A percentile compares a stretch with the other conserved stretches of the same genome.
Evolutionary conservation across 2,888 invertebrate species (phyloP).

Genomic region (Notodonta ziczac): DNA sequence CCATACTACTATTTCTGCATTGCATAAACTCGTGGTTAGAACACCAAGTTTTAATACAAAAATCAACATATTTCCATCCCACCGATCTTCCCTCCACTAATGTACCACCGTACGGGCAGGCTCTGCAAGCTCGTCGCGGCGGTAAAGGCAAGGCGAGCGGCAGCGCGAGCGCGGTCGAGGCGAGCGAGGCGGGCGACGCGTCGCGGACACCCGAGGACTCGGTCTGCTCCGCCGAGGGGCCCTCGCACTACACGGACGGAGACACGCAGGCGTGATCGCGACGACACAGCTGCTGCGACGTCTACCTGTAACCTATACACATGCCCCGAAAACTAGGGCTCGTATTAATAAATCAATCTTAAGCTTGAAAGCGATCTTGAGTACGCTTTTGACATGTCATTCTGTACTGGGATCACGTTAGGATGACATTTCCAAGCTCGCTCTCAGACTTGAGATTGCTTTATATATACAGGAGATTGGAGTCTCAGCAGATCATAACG

Average conservation of each 20-base stretch:
- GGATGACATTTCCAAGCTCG: too few relatives aligned
- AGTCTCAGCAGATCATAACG: not conserved
- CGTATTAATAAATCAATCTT: too few relatives aligned
- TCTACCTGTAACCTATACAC: constrained; percentile 28
- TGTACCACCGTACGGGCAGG: constrained; percentile 75
- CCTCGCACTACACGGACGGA: constrained; percentile 87
- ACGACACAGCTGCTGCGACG: constrained; percentile 29
- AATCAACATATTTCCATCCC: constrained; percentile 35
- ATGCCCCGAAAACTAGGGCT: too few relatives aligned
- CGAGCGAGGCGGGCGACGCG: constrained; percentile 89
- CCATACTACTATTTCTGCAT: not conserved
- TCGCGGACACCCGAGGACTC: constrained; percentile 96
- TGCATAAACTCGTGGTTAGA: not conserved
- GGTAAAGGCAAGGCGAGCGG: constrained; percentile 81
- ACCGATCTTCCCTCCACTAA: not conserved
- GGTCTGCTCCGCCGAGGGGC: constrained; percentile 94
- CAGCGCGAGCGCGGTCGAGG: constrained; percentile 84
- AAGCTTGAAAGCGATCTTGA: too few relatives aligned
- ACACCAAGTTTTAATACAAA: not conserved
- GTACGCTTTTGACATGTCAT: too few relatives aligned
- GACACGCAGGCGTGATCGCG: constrained; percentile 76
- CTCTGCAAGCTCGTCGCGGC: constrained; percentile 89
- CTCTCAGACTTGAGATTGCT: too few relatives aligned
- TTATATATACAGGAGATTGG: not conserved
- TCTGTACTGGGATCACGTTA: too few relatives aligned